Conservation (phyloP, 2,797 vertebrate species). For the Enteromius mattozi region DNA sequence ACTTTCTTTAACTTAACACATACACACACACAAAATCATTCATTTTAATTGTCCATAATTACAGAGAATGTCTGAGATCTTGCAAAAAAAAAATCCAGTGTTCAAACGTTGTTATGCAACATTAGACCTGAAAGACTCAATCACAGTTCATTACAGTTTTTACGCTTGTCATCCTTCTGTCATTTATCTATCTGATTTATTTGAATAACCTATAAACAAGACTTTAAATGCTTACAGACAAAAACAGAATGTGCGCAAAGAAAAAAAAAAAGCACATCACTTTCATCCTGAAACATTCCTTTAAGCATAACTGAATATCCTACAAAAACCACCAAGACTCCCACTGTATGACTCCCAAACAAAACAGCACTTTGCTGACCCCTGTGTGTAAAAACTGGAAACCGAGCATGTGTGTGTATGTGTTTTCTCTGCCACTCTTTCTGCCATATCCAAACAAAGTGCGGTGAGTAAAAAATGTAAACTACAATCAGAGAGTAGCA, state of each 20-base stretch:
- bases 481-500: conserved; percentile 36
- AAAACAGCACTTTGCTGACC: conserved; percentile 53
- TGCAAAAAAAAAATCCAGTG: neutral
- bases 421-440: conserved; percentile 11
- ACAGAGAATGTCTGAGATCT: too few relatives aligned
- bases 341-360: too few relatives aligned
- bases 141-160: neutral
- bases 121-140: neutral
- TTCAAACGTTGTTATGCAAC: neutral
- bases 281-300: conserved; percentile 15
- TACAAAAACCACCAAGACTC: conserved; percentile 23
- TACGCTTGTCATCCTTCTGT: neutral
- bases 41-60: neutral
- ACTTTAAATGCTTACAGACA: neutral
- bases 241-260: neutral
- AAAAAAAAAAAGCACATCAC: neutral
- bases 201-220: neutral
- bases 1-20: neutral
- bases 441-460: conserved; percentile 35
- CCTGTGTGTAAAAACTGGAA: conserved; percentile 50
- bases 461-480: conserved; percentile 30
- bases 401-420: neutral
- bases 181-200: neutral
- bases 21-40: too few relatives aligned
- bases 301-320: conserved; percentile 9